Conservation (phyloP, 2,797 vertebrate genomes). For the Alcedo quadribrachys region DNA sequence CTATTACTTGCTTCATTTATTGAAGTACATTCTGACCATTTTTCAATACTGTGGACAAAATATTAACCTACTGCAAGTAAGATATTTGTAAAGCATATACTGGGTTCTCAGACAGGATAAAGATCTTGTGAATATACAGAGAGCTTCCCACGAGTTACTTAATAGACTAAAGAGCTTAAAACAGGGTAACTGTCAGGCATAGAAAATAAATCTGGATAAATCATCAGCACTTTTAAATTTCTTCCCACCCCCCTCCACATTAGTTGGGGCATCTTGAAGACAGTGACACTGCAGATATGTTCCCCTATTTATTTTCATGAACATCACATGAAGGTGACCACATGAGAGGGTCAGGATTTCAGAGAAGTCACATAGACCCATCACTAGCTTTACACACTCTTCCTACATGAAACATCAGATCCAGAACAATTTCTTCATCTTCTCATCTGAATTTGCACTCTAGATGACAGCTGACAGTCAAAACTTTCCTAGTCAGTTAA, state of each 20-base stretch:
- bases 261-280: background rate
- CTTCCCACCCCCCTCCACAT: no score
- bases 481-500: background rate
- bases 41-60: background rate
- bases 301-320: background rate
- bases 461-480: background rate
- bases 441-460: background rate
- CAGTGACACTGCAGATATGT: background rate
- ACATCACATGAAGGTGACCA: background rate
- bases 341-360: background rate
- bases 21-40: background rate
- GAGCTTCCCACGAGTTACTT: background rate
- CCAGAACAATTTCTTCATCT: background rate
- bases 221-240: background rate
- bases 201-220: background rate
- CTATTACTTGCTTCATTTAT: background rate
- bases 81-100: background rate
- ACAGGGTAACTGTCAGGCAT: background rate
- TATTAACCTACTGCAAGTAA: background rate
- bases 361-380: background rate
- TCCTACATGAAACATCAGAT: background rate
- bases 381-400: background rate
- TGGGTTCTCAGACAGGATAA: background rate
- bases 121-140: background rate
- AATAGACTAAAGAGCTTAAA: background rate